A percentile compares a stretch with the other conserved stretches of the same genome.
phyloP scores from a whole-genome alignment of 2,888 invertebrate genomes.

The Pelosia muscerda region DNA sequence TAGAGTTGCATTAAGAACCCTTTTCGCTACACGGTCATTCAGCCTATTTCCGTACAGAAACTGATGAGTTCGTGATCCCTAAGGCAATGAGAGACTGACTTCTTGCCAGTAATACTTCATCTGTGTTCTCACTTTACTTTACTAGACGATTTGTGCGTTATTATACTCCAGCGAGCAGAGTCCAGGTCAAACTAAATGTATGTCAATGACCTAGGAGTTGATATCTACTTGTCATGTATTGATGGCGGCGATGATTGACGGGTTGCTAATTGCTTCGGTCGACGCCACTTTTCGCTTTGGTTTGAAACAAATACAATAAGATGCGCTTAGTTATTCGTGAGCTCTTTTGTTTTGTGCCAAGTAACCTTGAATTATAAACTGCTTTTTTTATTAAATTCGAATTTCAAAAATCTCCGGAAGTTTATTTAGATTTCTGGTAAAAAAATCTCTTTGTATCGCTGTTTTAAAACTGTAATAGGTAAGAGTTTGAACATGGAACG shows the following conservation, averaged over 20 bases:
- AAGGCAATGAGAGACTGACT: background rate
- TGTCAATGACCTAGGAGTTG: constrained; percentile 15
- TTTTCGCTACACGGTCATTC: no score
- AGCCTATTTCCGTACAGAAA: no score
- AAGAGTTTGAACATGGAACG: constrained; percentile 15
- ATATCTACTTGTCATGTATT: constrained; percentile 3
- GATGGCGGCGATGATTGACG: constrained; percentile 18
- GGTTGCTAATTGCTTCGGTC: constrained; percentile 17
- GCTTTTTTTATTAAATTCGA: background rate
- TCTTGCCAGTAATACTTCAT: background rate
- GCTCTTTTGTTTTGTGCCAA: background rate
- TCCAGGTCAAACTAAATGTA: background rate
- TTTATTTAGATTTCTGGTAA: background rate
- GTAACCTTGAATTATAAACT: constrained; percentile 1
- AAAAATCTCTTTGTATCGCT: background rate
- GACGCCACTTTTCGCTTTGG: background rate
- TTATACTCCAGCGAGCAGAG: background rate
- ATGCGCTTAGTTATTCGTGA: background rate
- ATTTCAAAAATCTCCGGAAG: background rate
- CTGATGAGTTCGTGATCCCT: no score
- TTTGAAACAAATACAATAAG: background rate
- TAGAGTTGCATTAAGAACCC: no score
- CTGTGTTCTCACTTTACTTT: background rate
- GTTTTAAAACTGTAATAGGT: constrained; percentile 14
- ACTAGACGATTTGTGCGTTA: background rate